Evolutionary conservation across 2,113 vertebrate genomes (phyloP), one percentile per base, ranked within the genome.

Genomic region (Hylia prasina): DNA sequence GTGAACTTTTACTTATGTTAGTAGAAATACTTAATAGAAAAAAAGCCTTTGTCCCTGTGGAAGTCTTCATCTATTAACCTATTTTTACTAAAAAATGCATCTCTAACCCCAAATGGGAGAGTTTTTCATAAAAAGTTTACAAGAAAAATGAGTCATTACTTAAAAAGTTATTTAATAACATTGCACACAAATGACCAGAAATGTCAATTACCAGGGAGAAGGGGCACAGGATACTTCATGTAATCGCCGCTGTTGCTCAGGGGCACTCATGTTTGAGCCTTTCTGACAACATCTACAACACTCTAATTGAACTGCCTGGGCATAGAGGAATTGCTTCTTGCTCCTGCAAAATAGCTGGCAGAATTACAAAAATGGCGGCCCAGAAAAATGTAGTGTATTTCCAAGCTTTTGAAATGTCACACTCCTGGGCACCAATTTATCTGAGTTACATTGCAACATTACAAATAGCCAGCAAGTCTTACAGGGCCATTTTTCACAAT

Each of bases 401-500:
- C 92, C 71, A 81, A 90, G 91, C 96, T 97, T 96, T 97, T 97
- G 97, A 98, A 97, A 97, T 96, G 97, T 97, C 97, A 98, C 94
- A 97, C 89, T 97, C 95, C 94, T 97, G 92, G 96, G 95, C 90
- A 96, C 96, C 96, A 98, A 98, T 98, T 98, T 96, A 98, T 98
- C 97, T 98, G 97, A 97, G 98, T 98, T 98, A 97, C 87, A 97
- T 87, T 97, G 96, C 85, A 97, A 96, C 87, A 82, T 95, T 97
- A 95, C 96, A 97, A 98, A 97, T 97, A 97, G 91, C 96, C 97
- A 97, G 97, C 91, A 96, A 98, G 95, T 96, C 97, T 97, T 97
- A 98, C 96, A 90, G 97, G 93, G 93, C 94, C 86, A 95, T 98
- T 98, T 98, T 98, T 98, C 97, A 98, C 96, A 96, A 98, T 98